These are phyloP conservation scores for Hesperia comma DNA, from an alignment of 2,888 invertebrate species.

Conservation along the genomic window DNA sequence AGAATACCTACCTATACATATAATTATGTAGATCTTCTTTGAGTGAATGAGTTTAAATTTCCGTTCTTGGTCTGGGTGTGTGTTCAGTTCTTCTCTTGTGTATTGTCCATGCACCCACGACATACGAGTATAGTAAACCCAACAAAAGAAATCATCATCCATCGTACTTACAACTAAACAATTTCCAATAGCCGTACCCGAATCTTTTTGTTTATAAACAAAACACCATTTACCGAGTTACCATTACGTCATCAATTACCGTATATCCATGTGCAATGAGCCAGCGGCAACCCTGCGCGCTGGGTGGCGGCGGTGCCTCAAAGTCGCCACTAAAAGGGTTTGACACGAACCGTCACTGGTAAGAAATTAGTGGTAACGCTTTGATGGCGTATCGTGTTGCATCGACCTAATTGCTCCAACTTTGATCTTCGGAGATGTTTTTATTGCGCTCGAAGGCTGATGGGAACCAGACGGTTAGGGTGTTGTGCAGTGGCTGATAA, in stretches of 20 bases:
- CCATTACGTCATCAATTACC: slow-evolving; percentile 1
- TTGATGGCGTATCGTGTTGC: slow-evolving; percentile 64
- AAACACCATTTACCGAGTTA: not conserved
- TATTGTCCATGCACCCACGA: too few species aligned
- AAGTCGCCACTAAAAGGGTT: slow-evolving; percentile 69
- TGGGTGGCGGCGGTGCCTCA: slow-evolving; percentile 62
- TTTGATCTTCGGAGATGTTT: slow-evolving; percentile 68
- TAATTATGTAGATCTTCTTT: too few species aligned
- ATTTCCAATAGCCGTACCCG: too few species aligned
- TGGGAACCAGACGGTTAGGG: slow-evolving; percentile 40
- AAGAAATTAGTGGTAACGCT: slow-evolving; percentile 67
- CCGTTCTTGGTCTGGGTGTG: too few species aligned
- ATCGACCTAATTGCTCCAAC: slow-evolving; percentile 70
- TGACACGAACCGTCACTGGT: slow-evolving; percentile 65
- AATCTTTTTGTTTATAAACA: not conserved
- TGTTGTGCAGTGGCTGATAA: slow-evolving; percentile 22
- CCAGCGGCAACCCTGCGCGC: slow-evolving; percentile 49
- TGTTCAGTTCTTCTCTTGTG: too few species aligned
- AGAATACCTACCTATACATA: too few species aligned
- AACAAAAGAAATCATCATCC: too few species aligned
- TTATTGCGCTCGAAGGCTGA: slow-evolving; percentile 51
- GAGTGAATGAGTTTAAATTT: too few species aligned
- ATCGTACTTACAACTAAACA: too few species aligned
- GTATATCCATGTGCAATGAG: not conserved
- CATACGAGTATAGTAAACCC: too few species aligned